Conservation (phyloP, 2,113 vertebrate genomes). For the Sakesphorus luctuosus region DNA sequence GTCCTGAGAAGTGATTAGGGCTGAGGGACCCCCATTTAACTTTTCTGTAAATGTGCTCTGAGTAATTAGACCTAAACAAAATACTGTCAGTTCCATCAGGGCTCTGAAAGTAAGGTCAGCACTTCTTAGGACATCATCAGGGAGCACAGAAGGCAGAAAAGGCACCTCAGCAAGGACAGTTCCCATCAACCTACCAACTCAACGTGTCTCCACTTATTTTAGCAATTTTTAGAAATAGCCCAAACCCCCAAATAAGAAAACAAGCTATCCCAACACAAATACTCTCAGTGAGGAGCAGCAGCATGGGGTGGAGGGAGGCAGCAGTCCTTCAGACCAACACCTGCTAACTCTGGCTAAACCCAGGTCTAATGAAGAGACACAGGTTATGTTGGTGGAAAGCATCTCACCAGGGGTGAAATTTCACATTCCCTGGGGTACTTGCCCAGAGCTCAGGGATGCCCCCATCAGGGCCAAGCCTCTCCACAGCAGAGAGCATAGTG, state of each 20-base stretch:
- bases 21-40: neutral
- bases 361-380: neutral
- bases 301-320: fast-evolving
- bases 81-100: neutral
- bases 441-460: neutral
- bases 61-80: conserved; percentile 3
- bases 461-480: neutral
- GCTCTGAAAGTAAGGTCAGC: neutral
- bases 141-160: neutral
- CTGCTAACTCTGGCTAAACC: neutral
- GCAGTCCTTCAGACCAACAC: neutral
- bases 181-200: neutral
- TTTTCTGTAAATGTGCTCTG: neutral
- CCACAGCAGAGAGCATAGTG: neutral
- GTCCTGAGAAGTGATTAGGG: neutral
- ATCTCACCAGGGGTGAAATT: neutral
- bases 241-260: neutral
- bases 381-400: neutral
- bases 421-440: neutral
- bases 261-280: neutral
- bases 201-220: neutral
- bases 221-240: neutral
- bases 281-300: neutral
- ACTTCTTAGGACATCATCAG: neutral
- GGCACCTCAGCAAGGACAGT: neutral